These are phyloP conservation scores for Thera britannica DNA, from an alignment of 2,888 invertebrate species.

Conservation along the genomic window DNA sequence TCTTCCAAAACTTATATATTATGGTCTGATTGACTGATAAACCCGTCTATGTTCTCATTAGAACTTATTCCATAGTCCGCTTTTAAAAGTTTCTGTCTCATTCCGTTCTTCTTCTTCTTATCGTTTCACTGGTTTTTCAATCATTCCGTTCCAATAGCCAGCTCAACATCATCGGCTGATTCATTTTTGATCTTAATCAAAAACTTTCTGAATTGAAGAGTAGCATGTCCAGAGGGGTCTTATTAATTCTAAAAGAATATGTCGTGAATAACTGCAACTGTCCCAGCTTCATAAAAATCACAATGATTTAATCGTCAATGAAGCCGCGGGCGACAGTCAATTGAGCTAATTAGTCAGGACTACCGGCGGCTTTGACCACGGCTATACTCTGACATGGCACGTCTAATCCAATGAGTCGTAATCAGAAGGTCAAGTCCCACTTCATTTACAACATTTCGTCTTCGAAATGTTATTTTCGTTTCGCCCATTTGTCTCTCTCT, in stretches of 20 bases:
- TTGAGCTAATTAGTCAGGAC: conserved; percentile 42
- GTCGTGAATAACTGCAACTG: background rate
- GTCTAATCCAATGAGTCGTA: conserved; percentile 28
- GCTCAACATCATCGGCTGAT: background rate
- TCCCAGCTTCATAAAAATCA: conserved; percentile 42
- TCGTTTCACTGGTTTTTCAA: no score
- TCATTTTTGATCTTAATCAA: background rate
- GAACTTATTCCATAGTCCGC: no score
- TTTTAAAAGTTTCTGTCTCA: background rate
- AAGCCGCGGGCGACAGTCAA: conserved; percentile 38
- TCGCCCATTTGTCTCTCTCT: no score
- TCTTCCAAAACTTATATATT: background rate
- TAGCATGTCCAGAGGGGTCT: background rate
- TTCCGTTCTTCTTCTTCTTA: background rate
- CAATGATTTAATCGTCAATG: conserved; percentile 37
- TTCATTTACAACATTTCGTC: no score
- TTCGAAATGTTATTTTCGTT: no score
- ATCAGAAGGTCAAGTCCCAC: background rate
- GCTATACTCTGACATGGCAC: conserved; percentile 14
- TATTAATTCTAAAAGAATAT: background rate
- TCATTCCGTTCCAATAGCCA: background rate
- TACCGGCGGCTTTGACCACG: conserved; percentile 27
- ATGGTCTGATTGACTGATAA: background rate
- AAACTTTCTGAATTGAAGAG: background rate
- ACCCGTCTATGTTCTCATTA: background rate